phyloP scores from a whole-genome alignment of 2,797 vertebrate genomes.

The Falco biarmicus region DNA sequence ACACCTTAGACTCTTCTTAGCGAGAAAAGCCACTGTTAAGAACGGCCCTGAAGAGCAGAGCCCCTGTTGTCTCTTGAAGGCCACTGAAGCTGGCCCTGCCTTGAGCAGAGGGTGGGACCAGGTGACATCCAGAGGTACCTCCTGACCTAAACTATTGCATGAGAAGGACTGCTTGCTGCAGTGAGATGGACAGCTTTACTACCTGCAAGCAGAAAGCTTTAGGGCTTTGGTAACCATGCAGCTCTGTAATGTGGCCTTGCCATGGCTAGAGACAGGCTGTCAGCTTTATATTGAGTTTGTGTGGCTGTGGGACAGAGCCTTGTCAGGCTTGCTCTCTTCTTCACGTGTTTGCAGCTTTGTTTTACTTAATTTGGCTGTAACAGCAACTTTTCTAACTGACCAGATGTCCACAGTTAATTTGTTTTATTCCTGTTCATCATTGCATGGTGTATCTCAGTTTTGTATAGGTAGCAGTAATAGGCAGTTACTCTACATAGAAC shows the following conservation, averaged over 20 bases:
- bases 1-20: background rate
- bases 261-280: background rate
- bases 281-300: background rate
- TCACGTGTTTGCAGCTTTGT: background rate
- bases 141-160: background rate
- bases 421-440: background rate
- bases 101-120: background rate
- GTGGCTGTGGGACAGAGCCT: background rate
- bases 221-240: background rate
- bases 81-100: background rate
- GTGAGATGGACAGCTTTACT: background rate
- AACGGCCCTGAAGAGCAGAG: background rate
- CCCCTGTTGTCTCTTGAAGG: background rate
- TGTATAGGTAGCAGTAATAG: background rate
- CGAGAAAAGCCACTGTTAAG: background rate
- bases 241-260: background rate
- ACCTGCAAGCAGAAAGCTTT: background rate
- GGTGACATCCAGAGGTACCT: background rate
- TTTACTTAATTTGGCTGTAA: background rate
- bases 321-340: background rate
- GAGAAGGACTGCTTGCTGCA: background rate
- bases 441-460: background rate
- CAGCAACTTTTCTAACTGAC: background rate
- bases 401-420: background rate
- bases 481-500: background rate